Evolutionary conservation across 2,797 vertebrate genomes (phyloP).

Genomic region (Brachymystax lenok): DNA sequence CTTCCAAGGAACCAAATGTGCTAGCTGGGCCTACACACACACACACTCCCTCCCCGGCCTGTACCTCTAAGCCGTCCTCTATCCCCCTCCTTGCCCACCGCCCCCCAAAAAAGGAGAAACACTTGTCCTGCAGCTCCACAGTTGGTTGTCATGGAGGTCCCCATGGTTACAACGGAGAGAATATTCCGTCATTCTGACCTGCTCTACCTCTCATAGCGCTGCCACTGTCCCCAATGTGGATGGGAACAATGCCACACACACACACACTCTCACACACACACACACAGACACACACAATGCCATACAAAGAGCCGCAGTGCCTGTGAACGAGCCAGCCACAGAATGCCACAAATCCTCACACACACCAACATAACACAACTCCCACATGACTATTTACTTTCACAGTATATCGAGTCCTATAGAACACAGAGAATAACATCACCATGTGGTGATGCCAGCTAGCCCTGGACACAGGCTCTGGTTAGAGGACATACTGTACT

Average conservation of each 20-base stretch:
- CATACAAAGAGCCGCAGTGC: neutral
- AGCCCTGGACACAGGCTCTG: slow-evolving; percentile 39
- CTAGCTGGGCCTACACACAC: neutral
- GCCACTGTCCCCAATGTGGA: slow-evolving; percentile 49
- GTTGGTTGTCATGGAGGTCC: slow-evolving; percentile 68
- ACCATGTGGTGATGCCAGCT: slow-evolving; percentile 25
- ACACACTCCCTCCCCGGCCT: slow-evolving; percentile 20
- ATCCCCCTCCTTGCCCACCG: slow-evolving; percentile 12
- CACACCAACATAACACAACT: slow-evolving; percentile 17
- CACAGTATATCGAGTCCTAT: too few species aligned
- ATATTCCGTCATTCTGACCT: slow-evolving; percentile 55
- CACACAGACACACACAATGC: neutral
- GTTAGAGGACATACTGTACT: slow-evolving; percentile 9
- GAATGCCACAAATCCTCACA: neutral
- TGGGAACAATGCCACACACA: slow-evolving; percentile 39
- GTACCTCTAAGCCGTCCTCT: slow-evolving; percentile 37
- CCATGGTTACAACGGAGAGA: slow-evolving; percentile 67
- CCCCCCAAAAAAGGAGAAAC: slow-evolving; percentile 48
- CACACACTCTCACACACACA: neutral
- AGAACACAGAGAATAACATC: neutral
- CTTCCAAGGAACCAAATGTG: too few species aligned
- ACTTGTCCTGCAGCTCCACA: slow-evolving; percentile 44
- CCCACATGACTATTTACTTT: neutral
- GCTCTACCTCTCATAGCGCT: slow-evolving; percentile 50
- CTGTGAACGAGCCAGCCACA: neutral